Base-by-base conservation (phyloP, 1,140 invertebrate genomes). In the Papilio polyxenes region DNA sequence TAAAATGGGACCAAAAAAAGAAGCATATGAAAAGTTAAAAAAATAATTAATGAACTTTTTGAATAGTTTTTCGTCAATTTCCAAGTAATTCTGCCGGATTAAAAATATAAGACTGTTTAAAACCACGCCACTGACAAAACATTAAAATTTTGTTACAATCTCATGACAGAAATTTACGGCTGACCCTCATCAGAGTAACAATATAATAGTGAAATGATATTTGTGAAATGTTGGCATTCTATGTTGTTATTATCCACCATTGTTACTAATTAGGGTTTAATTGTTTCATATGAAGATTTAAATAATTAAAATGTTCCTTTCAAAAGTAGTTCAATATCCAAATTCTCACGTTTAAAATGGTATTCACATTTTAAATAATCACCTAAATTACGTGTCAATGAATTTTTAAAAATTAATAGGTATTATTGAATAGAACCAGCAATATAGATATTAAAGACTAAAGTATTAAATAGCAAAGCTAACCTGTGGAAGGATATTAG, bases 151-250 rank as follows among this genome's bases (percentile, higher is more conserved):
- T 65, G 4, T 23, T 65, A 13, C 20, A 31, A 65, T 31, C 31
- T 20, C 9, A 51, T 49, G 75, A 76, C 75, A 76, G 48, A 10
- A 23, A 76, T 76, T 44, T 9, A 4, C n/a, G 17, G 3, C 10
- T n/a, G 20, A 76, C 75, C 75, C 44, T 76, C 48, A 49, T 76
- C 75, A 76, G n/a, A 76, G 17, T 76, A 76, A 76, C 20, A 76
- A 37, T 69, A 72, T 23, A 76, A 76, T 23, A 51, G 48, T 76
- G 17, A 51, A 76, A 76, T 23, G 40, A 48, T 23, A 51, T 48
- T 49, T 76, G n/a, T 75, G 20, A 72, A 69, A 69, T 31, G 15
- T 48, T 48, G 37, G 44, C n/a, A 76, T 76, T 76, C 44, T 77
- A 77, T 49, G 48, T 23, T 77, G 13, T 51, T 20, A 77, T 56